Evolutionary conservation across 2,113 vertebrate genomes (phyloP).

Genomic region (Daubentonia madagascariensis): DNA sequence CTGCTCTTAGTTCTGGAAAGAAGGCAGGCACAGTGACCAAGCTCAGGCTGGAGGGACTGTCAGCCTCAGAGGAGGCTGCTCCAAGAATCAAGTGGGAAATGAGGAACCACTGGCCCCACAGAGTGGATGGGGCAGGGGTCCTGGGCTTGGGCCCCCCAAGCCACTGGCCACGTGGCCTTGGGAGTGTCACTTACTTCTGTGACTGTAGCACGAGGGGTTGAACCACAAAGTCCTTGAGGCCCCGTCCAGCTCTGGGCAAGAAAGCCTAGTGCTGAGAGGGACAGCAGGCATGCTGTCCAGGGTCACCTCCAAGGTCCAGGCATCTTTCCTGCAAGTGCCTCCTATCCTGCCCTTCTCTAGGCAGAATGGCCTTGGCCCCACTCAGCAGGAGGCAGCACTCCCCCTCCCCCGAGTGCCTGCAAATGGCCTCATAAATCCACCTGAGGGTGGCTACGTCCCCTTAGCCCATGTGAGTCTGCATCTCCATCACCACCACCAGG

Average conservation of each 20-base stretch:
- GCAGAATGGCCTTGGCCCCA: background rate
- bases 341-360: background rate
- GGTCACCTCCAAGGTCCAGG: background rate
- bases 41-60: background rate
- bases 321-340: background rate
- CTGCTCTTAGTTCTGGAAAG: background rate
- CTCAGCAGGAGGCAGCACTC: background rate
- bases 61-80: background rate
- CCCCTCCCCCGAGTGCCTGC: no score
- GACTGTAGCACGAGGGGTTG: background rate
- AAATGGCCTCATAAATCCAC: background rate
- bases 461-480: background rate
- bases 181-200: background rate
- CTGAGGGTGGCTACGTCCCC: background rate
- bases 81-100: background rate
- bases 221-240: background rate
- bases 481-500: background rate
- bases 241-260: background rate
- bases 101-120: background rate
- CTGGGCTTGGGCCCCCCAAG: background rate
- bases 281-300: background rate
- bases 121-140: background rate
- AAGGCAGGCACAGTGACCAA: background rate
- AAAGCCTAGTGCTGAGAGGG: background rate
- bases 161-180: background rate